A percentile compares a stretch with the other conserved stretches of the same genome.
Evolutionary conservation across 2,797 vertebrate genomes (phyloP).

Genomic region (Sebastes dallii): DNA sequence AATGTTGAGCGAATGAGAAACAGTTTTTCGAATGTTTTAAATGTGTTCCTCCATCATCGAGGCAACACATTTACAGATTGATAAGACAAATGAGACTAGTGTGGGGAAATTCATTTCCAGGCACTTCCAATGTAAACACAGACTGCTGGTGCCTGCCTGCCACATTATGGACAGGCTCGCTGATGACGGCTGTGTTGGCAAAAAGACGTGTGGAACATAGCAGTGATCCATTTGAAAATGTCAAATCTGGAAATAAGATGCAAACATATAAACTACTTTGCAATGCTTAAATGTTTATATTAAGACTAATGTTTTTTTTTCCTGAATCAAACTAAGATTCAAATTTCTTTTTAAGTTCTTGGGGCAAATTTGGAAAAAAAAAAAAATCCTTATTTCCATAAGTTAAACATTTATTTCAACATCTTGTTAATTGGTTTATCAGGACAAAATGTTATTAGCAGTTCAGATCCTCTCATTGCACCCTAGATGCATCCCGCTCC

Average conservation of each 20-base stretch:
- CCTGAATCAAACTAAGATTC: background rate
- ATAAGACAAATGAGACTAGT: conserved; percentile 77
- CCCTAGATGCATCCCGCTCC: conserved; percentile 36
- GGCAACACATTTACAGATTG: conserved; percentile 64
- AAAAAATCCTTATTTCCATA: background rate
- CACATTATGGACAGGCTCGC: conserved; percentile 60
- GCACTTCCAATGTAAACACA: conserved; percentile 79
- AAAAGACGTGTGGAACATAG: background rate
- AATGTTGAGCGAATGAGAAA: conserved; percentile 20
- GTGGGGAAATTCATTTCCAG: conserved; percentile 78
- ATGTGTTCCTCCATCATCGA: conserved; percentile 52
- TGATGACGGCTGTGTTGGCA: conserved; percentile 46
- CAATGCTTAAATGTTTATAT: background rate
- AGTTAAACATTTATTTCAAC: background rate
- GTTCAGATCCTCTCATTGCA: conserved; percentile 4
- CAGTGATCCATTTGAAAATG: conserved; percentile 32
- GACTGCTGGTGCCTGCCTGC: conserved; percentile 75
- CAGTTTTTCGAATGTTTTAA: conserved; percentile 41
- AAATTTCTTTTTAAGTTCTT: background rate
- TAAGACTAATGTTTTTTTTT: background rate
- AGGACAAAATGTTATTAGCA: conserved; percentile 19
- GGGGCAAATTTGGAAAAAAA: too few species aligned
- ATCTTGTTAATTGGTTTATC: conserved; percentile 29
- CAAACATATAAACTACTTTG: background rate
- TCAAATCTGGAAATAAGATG: conserved; percentile 30